phyloP scores from a whole-genome alignment of 2,113 vertebrate species.

The Ptychochromis oligacanthus region DNA sequence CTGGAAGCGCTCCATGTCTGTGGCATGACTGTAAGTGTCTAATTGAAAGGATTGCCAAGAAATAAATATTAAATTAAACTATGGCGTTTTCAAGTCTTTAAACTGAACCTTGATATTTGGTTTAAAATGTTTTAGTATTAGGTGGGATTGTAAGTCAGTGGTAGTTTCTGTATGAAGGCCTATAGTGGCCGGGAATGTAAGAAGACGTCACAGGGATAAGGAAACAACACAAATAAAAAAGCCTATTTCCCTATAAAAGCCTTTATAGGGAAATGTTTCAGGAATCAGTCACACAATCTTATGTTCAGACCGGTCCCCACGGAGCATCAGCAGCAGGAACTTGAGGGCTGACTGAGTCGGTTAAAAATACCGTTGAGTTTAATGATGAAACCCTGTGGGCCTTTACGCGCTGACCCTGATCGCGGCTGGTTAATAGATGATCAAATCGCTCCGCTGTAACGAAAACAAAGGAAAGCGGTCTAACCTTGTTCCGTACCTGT shows the following conservation, averaged over 20 bases:
- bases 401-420: slow-evolving; percentile 65
- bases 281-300: not conserved
- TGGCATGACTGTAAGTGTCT: not conserved
- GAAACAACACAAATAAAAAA: not conserved
- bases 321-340: slow-evolving; percentile 32
- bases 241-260: no score
- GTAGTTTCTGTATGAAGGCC: not conserved
- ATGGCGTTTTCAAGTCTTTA: not conserved
- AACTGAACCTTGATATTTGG: not conserved
- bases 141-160: not conserved
- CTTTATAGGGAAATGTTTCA: not conserved
- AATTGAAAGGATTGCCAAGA: not conserved
- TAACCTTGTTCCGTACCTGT: slow-evolving; percentile 32
- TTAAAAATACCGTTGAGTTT: slow-evolving; percentile 27
- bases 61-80: not conserved
- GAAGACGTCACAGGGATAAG: not conserved
- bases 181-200: not conserved
- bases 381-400: slow-evolving; percentile 55
- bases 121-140: not conserved
- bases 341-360: slow-evolving; percentile 6
- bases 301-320: not conserved
- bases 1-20: rapidly evolving
- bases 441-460: slow-evolving; percentile 36
- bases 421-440: slow-evolving; percentile 73
- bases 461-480: slow-evolving; percentile 38